Conservation (phyloP, 2,797 vertebrate species). For the Selene dorsalis region DNA sequence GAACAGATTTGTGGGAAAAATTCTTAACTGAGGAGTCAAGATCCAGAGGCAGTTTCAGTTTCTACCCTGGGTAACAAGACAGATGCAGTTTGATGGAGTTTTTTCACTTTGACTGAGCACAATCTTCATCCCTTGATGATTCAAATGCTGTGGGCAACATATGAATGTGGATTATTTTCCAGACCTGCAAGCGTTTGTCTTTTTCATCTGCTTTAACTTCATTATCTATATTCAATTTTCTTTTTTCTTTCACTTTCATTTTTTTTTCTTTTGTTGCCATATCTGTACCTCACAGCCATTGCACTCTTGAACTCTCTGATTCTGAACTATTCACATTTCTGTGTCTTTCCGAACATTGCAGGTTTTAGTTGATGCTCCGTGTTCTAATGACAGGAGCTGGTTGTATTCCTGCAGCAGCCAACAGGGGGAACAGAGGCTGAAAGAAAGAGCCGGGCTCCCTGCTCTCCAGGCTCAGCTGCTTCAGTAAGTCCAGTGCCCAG, state of each 20-base stretch:
- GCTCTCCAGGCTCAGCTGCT: conserved; percentile 89
- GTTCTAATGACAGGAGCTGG: conserved; percentile 98
- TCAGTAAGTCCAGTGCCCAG: conserved; percentile 77
- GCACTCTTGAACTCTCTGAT: neutral
- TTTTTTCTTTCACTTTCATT: neutral
- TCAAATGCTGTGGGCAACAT: neutral
- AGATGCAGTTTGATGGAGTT: conserved; percentile 1
- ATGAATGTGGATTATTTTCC: neutral
- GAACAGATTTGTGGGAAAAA: conserved; percentile 12
- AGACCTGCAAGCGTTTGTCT: conserved; percentile 10
- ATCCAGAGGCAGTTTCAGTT: neutral
- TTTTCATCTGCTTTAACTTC: neutral
- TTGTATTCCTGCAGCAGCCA: conserved; percentile 87
- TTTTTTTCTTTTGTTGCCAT: neutral
- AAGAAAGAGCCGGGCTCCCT: conserved; percentile 85
- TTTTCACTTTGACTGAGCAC: neutral
- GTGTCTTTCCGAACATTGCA: conserved; percentile 55
- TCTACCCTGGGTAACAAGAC: neutral
- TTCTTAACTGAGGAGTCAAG: conserved; percentile 19
- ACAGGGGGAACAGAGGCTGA: conserved; percentile 86
- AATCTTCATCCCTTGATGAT: neutral
- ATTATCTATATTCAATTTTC: neutral
- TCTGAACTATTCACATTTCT: neutral
- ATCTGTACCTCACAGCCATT: neutral
- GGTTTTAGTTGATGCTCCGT: conserved; percentile 95